Evolutionary conservation across 2,888 invertebrate species (phyloP), one percentile per base, ranked within the genome.

Genomic region (Hypena proboscidalis): DNA sequence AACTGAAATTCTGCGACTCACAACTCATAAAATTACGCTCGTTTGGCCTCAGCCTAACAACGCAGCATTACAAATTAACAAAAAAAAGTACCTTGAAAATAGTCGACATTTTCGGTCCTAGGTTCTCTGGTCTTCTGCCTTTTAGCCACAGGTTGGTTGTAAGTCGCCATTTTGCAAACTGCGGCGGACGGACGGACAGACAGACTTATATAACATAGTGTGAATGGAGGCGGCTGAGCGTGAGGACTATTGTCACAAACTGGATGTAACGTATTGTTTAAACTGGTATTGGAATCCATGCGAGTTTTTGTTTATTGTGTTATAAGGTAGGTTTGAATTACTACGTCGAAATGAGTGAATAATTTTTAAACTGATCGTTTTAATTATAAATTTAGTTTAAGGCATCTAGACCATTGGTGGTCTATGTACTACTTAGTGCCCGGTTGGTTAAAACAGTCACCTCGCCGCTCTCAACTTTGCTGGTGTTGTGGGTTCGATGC

Each of bases 111-210:
- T 2, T 84, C 85, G 3, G 50, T 51, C 34, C 79, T 73, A 0
- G 60, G 60, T 10, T 90, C 89, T 19, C 79, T 61, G n/a, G 83
- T 76, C 56, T 88, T 90, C 65, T 83, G 88, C 51, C 88, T 67
- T 58, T 90, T 90, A 1, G 68, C 63, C 0, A 70, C 77, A 0
- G 78, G 68, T 52, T 85, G 87, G 27, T 70, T 74, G 60, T 85
- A 82, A 1, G 75, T 55, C 29, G 87, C 66, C 86, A 86, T 85
- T 2, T 36, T 38, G 25, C 3, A 2, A 1, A 6, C 9, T 9
- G 4, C 9, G 55, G 49, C 57, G 29, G 48, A 4, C 43, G 31
- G 4, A 47, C 32, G 26, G 25, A 36, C 11, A 5, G 9, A 15
- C 31, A 38, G 7, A 34, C 58, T 81, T 88, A 83, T 85, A 88